Evolutionary conservation across 2,113 vertebrate genomes (phyloP), one percentile per base, ranked within the genome.

Genomic region (Acrocephalus arundinaceus): DNA sequence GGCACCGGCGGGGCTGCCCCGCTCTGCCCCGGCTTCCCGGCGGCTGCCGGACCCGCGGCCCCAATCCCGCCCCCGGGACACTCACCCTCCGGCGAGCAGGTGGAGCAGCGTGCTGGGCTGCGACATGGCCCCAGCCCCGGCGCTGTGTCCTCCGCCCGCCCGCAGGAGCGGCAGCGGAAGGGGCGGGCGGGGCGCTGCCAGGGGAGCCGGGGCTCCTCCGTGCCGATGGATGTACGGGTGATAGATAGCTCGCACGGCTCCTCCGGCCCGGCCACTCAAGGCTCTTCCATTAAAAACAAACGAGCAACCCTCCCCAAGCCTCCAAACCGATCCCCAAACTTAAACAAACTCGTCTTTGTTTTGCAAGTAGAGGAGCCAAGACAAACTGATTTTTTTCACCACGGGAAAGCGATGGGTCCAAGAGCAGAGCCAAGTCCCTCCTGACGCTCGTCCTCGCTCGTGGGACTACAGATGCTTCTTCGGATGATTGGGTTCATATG

Each of bases 31-130:
- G 8, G 46, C 63, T 41, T 41, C 55, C 4, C 62, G 62, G 62
- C 35, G 35, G 35, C 35, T 35, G 35, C 35, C 35, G 35, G 35
- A 35, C 35, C 35, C 35, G 35, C 35, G 35, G 35, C 35, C 35
- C 35, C 35, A 35, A 35, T 35, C 35, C 35, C 35, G 35, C 35
- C 1, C 19, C 65, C 35, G 18, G 63, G 23, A 15, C 45, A 93
- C 95, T 96, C 96, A 95, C 96, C 95, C 96, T 83, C 96, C 96
- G 2, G 94, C 95, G 48, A 94, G 3, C 48, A 97, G 77, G 21
- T 96, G 93, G 11, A 97, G 87, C 70, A 94, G 22, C 17, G 77
- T 71, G 88, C 94, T 87, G 27, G 72, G 76, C 81, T 87, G 19
- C 33, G 30, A 35, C 94, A 91, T 94, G 35, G 21, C 72, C 37